Evolutionary conservation across 2,797 vertebrate species (phyloP), one percentile per base, ranked within the genome.

Genomic region (Platyrinchus mystaceus): DNA sequence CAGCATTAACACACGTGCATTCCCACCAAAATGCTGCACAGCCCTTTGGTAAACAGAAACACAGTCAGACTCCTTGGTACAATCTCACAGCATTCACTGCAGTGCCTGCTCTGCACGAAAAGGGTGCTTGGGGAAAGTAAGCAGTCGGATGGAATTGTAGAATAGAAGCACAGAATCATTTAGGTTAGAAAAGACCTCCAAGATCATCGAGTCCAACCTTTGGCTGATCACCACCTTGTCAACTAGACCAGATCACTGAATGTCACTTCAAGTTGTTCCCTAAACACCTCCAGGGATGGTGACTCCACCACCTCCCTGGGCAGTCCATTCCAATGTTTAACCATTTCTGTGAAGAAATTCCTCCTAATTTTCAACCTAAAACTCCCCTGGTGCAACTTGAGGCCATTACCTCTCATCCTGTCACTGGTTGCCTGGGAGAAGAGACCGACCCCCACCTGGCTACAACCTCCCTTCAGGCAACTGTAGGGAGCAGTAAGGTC

Each of bases 371-470:
- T 36, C 41, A 55, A 1, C 8, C 16, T 56, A 36, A 69, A n/a
- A 14, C 19, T 44, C 6, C 13, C 16, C 16, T 56, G 27, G 32
- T 36, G 23, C 27, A 23, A 4, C 13, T 14, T 43, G 49, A 49
- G 27, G 16, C 4, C 5, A 9, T n/a, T 13, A 37, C 20, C 28
- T 56, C 23, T 50, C 36, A 14, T n/a, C 7, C 43, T 56, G 19
- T 9, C 4, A 0, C 22, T 24, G 4, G 3, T 2, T 52, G 4
- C 13, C 27, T 21, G 16, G 13, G 43, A 43, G 22, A n/a, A 55
- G 18, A 41, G 30, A 9, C 26, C 0, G 0, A 47, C 3, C 22
- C 7, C 3, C 5, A 9, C 14, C 41, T n/a, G 32, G 21, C 5
- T 49, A 3, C 26, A 17, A 5, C 5, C 20, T 63, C 3, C 22